Base-by-base conservation (phyloP, 2,797 vertebrate genomes). In the Poecilia velifera region DNA sequence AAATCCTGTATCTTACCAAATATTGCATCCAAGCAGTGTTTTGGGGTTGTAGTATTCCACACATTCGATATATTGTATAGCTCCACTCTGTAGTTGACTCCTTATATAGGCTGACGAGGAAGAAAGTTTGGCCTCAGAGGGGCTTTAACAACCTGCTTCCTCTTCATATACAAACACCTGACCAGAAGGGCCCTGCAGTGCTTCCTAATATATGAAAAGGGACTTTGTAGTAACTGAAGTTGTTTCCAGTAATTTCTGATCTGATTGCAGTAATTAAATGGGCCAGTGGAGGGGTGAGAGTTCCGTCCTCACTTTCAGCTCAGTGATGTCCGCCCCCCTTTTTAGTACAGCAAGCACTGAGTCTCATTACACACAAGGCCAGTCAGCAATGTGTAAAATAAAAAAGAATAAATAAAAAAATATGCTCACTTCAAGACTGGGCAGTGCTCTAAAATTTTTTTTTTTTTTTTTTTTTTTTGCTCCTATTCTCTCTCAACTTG, bases 261-360 rank as follows among this genome's bases (percentile, higher is more conserved):
- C 76, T 88, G 91, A 92, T 92, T 91, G 87, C 82, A 57, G 87
- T 94, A 93, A 95, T 95, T 94, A 95, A 93, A 92, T 92, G 79
- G 79, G 88, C 82, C 81, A 62, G 20, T 85, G 88, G 87, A 91
- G 88, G 84, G 83, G 57, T 81, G 57, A 88, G 81, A 73, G 87
- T 84, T 84, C 74, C 55, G 83, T 84, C 82, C 82, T 90, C 57
- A 77, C 53, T 85, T 78, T 10, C 62, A 84, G 70, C 80, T 43
- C 80, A 66, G 49, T 83, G 78, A 80, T 84, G 74, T 86, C 89
- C 45, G 72, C 86, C 88, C 87, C 87, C 81, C 78, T 80, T 81
- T 84, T 86, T 91, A 90, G 83, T 87, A 84, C 51, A 43, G 68
- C 76, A 71, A 82, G 82, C 13, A n/a, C 79, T 41, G 72, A 92